These are phyloP conservation scores for Drosophila recens DNA, from an alignment of 2,888 invertebrate species.

Conservation along the genomic window DNA sequence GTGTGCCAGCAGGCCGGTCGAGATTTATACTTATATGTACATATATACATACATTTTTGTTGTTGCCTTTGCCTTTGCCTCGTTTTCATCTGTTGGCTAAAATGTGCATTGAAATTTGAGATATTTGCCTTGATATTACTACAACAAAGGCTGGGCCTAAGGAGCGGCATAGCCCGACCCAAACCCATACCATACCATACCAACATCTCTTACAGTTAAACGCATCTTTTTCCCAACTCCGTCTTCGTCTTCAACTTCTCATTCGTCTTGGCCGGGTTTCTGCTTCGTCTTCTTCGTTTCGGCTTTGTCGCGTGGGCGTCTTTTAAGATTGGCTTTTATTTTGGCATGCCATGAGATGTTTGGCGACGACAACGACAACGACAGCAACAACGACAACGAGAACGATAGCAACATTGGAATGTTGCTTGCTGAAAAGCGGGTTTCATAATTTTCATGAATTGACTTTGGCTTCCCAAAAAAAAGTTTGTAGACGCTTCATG, in stretches of 20 bases:
- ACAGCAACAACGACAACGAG: slow-evolving; percentile 22
- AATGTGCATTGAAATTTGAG: slow-evolving; percentile 76
- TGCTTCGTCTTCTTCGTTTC: slow-evolving; percentile 11
- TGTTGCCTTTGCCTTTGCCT: slow-evolving; percentile 4
- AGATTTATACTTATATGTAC: slow-evolving; percentile 36
- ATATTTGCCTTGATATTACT: slow-evolving; percentile 74
- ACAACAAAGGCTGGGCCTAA: slow-evolving; percentile 64
- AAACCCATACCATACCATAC: background rate
- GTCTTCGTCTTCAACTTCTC: slow-evolving; percentile 31
- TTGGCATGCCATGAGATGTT: slow-evolving; percentile 56
- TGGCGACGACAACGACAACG: slow-evolving; percentile 46
- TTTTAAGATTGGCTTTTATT: slow-evolving; percentile 63
- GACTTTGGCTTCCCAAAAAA: slow-evolving; percentile 29
- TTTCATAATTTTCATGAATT: slow-evolving; percentile 67
- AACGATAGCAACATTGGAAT: slow-evolving; percentile 58
- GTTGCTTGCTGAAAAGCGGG: slow-evolving; percentile 48
- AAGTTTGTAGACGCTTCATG: slow-evolving; percentile 22
- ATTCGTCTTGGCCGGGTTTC: slow-evolving; percentile 22
- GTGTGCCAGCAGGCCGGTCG: slow-evolving; percentile 71
- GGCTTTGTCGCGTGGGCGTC: slow-evolving; percentile 68
- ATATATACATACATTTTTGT: slow-evolving; percentile 10
- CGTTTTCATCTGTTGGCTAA: slow-evolving; percentile 41
- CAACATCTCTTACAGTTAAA: slow-evolving; percentile 60
- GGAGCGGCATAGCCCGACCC: slow-evolving; percentile 51
- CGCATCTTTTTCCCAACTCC: slow-evolving; percentile 48